These are phyloP conservation scores for Nymphalis polychloros DNA, from an alignment of 2,888 invertebrate species.

Conservation along the genomic window DNA sequence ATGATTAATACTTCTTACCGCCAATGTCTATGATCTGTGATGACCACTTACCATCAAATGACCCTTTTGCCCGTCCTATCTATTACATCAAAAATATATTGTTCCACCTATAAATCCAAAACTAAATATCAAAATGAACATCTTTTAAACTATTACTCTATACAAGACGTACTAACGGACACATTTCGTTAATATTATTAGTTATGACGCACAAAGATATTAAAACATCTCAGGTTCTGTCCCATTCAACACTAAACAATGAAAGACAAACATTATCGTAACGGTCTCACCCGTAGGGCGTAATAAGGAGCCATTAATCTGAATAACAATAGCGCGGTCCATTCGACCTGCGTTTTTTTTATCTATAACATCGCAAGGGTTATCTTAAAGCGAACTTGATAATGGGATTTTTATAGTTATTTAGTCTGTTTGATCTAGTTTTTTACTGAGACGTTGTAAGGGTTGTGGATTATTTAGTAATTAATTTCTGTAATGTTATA, in stretches of 20 bases:
- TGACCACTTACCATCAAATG: too few relatives aligned
- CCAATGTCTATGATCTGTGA: too few relatives aligned
- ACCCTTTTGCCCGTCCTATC: too few relatives aligned
- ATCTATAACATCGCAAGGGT: conserved; percentile 31
- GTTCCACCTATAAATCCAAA: too few relatives aligned
- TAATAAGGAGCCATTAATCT: conserved; percentile 59
- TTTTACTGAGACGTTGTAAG: conserved; percentile 39
- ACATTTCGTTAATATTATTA: background rate
- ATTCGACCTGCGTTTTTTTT: conserved; percentile 46
- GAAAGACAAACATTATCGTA: conserved; percentile 57
- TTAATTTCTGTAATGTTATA: background rate
- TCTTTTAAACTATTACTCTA: background rate
- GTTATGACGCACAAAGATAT: conserved; percentile 2
- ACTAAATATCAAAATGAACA: too few relatives aligned
- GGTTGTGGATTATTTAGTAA: conserved; percentile 21
- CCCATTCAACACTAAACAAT: conserved; percentile 36
- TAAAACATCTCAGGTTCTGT: conserved; percentile 21
- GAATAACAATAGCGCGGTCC: conserved; percentile 51
- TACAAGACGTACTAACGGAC: background rate
- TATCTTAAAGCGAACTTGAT: conserved; percentile 12
- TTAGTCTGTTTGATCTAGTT: conserved; percentile 40
- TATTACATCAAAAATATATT: too few relatives aligned
- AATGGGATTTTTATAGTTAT: conserved; percentile 1
- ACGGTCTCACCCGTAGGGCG: conserved; percentile 31
- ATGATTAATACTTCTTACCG: too few relatives aligned